Evolutionary conservation across 2,888 invertebrate genomes (phyloP).

Genomic region (Diarsia dahlii): DNA sequence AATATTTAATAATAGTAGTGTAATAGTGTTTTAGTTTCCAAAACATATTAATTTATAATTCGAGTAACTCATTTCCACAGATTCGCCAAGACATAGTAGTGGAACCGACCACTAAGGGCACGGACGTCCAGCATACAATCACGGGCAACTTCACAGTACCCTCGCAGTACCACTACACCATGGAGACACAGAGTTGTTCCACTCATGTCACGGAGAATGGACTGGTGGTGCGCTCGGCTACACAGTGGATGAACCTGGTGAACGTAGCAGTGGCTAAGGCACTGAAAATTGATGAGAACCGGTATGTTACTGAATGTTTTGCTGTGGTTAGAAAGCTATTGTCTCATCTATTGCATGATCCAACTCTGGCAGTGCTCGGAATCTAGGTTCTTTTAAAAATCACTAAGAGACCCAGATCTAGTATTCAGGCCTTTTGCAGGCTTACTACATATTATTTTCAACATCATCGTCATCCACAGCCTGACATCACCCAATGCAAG

Average conservation of each 20-base stretch:
- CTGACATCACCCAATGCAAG: too few relatives aligned
- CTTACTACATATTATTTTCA: neutral
- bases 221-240: slow-evolving; percentile 85
- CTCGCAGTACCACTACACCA: slow-evolving; percentile 94
- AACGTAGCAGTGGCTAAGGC: slow-evolving; percentile 90
- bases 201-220: slow-evolving; percentile 72
- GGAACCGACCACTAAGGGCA: slow-evolving; percentile 79
- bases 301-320: slow-evolving; percentile 79
- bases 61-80: slow-evolving; percentile 64
- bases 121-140: slow-evolving; percentile 86
- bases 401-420: too few relatives aligned
- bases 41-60: neutral
- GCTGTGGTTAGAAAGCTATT: neutral
- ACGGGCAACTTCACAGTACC: slow-evolving; percentile 90
- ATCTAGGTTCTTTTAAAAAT: too few relatives aligned
- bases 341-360: neutral
- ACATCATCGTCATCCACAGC: too few relatives aligned
- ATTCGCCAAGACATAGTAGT: slow-evolving; percentile 79
- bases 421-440: neutral
- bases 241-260: slow-evolving; percentile 92
- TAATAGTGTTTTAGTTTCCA: neutral
- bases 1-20: too few relatives aligned
- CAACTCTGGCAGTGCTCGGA: neutral
- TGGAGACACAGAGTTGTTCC: slow-evolving; percentile 93
- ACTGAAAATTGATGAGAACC: slow-evolving; percentile 90